Base-by-base conservation (phyloP, 2,888 invertebrate genomes). In the Papilio gigon region DNA sequence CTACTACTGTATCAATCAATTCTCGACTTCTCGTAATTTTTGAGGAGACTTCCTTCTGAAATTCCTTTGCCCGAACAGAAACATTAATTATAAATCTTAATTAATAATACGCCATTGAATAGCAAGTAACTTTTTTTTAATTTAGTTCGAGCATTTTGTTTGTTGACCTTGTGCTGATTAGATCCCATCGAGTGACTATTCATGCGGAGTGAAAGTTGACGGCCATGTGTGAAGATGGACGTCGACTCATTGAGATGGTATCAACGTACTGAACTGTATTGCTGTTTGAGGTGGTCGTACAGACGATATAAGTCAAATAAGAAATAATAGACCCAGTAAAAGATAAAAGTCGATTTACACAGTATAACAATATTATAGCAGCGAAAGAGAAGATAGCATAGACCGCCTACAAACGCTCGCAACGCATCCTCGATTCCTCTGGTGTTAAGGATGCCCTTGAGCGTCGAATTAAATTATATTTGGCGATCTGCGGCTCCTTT, bases 131-230 rank as follows among this genome's bases (percentile, higher is more conserved):
- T 27, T 25, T 27, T 25, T 27, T 25, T 11, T 65, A 71, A 2
- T 35, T 35, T 35, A 35, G 33, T 35, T 59, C 56, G 63, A 70
- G 73, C 65, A 72, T 71, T 76, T 78, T 79, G 77, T 78, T 42
- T 17, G 20, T 8, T 70, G 78, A 76, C 80, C 81, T 81, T 80
- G 81, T 77, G 71, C 78, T 68, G 71, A 65, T 78, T 78, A 76
- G 75, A 74, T 72, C 61, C 53, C 68, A 74, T 70, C 71, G 68
- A 68, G 70, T 71, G 66, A 66, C 67, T 70, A 71, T 40, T 66
- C 67, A 71, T 63, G 64, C 59, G 66, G 25, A 78, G 81, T 77
- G 83, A 83, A 81, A 81, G 82, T 81, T 73, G 74, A 71, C 70
- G 79, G 68, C 79, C 79, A 64, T 77, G 77, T 53, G 68, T 47